Evolutionary conservation across 2,797 vertebrate species (phyloP).

Genomic region (Falco cherrug): DNA sequence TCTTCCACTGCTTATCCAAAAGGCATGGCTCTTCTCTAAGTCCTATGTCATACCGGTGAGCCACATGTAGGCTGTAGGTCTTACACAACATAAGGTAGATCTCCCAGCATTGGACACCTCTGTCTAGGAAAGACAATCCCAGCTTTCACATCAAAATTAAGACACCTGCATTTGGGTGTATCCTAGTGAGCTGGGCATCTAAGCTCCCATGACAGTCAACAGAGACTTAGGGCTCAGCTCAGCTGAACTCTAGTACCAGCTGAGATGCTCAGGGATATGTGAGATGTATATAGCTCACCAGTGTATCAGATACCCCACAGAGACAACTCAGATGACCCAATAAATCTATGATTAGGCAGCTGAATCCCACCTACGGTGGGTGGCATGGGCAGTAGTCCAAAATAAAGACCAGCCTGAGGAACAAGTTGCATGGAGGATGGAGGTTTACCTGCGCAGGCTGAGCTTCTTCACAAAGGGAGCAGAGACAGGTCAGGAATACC

Average conservation of each 20-base stretch:
- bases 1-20: not conserved
- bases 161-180: not conserved
- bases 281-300: not conserved
- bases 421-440: not conserved
- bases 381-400: not conserved
- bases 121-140: not conserved
- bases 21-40: not conserved
- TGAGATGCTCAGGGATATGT: not conserved
- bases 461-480: not conserved
- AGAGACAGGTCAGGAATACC: slow-evolving; percentile 59
- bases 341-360: not conserved
- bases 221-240: not conserved
- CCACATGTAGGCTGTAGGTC: rapidly evolving
- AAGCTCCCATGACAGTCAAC: rapidly evolving
- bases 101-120: not conserved
- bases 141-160: not conserved
- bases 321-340: not conserved
- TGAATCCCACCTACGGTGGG: not conserved
- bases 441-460: not conserved
- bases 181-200: not conserved
- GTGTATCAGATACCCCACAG: not conserved
- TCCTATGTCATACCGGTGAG: rapidly evolving
- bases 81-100: not conserved
- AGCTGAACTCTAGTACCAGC: not conserved
- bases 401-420: not conserved